Conservation (phyloP, 1,140 invertebrate species). For the Hormaphis cornu region DNA sequence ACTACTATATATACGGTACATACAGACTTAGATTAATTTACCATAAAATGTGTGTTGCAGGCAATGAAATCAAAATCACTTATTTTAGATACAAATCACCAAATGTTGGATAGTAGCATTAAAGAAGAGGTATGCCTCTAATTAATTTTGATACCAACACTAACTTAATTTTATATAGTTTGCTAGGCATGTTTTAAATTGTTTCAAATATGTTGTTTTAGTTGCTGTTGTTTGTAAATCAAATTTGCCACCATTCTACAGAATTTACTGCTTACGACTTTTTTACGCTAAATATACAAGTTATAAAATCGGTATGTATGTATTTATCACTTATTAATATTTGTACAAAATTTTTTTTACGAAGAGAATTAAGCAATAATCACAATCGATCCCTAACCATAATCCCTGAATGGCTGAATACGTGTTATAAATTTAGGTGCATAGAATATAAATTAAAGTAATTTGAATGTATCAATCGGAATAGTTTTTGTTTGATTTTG, state of each 20-base stretch:
- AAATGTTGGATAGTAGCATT: conserved; percentile 24
- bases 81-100: conserved; percentile 26
- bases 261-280: conserved; percentile 32
- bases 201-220: background rate
- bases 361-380: no score
- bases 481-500: no score
- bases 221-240: conserved; percentile 28
- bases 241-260: background rate
- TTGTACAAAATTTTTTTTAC: no score
- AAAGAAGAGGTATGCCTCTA: conserved; percentile 31
- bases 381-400: no score
- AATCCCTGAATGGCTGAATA: no score
- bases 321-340: background rate
- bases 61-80: conserved; percentile 25
- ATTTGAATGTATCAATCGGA: no score
- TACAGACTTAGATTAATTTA: no score
- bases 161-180: background rate
- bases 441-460: no score
- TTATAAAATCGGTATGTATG: conserved; percentile 31
- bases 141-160: background rate
- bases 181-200: background rate
- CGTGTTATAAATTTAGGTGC: no score
- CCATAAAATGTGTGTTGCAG: conserved; percentile 10
- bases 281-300: conserved; percentile 32
- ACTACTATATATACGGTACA: background rate